A percentile compares a stretch with the other conserved stretches of the same genome.
phyloP scores from a whole-genome alignment of 1,140 invertebrate genomes.

The Holotrichia oblita region DNA sequence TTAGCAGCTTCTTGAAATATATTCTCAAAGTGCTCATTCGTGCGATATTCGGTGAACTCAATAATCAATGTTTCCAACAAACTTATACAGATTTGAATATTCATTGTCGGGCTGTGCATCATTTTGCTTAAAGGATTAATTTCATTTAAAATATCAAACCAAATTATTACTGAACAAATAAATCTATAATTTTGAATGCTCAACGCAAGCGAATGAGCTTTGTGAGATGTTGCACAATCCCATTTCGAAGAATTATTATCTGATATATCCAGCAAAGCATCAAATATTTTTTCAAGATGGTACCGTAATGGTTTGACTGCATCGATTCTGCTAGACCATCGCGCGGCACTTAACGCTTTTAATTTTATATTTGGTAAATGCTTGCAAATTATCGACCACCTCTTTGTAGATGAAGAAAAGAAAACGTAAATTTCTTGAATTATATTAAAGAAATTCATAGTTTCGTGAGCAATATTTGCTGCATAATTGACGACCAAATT shows the following conservation, averaged over 20 bases:
- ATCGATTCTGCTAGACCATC: constrained; percentile 54
- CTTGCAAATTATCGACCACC: constrained; percentile 53
- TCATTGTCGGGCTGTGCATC: constrained; percentile 42
- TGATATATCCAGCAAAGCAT: constrained; percentile 46
- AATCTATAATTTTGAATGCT: constrained; percentile 43
- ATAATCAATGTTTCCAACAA: constrained; percentile 42
- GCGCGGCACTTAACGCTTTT: constrained; percentile 55
- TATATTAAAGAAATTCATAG: no score
- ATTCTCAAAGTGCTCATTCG: constrained; percentile 46
- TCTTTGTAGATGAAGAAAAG: constrained; percentile 53
- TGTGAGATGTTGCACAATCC: constrained; percentile 36
- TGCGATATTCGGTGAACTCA: constrained; percentile 45
- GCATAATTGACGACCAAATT: constrained; percentile 48
- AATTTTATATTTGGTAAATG: constrained; percentile 52
- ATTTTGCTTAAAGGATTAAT: constrained; percentile 44
- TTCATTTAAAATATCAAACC: constrained; percentile 43
- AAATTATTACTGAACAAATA: constrained; percentile 43
- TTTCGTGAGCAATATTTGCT: no score
- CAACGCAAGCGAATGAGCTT: constrained; percentile 37
- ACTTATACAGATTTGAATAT: constrained; percentile 42
- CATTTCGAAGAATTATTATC: constrained; percentile 18
- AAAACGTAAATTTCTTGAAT: constrained; percentile 55
- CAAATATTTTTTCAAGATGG: constrained; percentile 47
- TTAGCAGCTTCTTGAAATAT: constrained; percentile 44
- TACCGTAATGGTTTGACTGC: constrained; percentile 48